Conservation (phyloP, 2,113 vertebrate genomes). For the Xerus inauris region DNA sequence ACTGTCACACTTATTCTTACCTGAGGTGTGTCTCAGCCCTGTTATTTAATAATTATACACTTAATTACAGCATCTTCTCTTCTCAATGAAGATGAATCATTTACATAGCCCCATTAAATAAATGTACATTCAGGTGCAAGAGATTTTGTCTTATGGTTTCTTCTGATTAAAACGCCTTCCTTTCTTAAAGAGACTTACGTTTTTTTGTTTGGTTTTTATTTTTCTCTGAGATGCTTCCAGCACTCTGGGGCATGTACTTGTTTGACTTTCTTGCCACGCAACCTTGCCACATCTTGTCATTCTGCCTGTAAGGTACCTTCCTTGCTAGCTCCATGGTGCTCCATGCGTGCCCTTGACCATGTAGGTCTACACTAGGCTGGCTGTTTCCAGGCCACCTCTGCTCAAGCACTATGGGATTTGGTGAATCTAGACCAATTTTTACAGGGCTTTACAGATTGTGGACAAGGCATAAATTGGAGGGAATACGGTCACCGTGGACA, state of each 20-base stretch:
- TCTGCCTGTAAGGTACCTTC: neutral
- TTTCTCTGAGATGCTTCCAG: neutral
- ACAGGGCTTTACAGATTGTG: neutral
- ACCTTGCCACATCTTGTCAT: neutral
- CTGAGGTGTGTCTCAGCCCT: neutral
- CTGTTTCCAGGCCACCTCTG: neutral
- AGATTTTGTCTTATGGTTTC: neutral
- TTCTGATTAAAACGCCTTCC: neutral
- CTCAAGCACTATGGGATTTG: neutral
- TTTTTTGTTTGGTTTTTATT: neutral
- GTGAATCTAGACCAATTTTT: neutral
- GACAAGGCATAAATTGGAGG: neutral
- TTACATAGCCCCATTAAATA: neutral
- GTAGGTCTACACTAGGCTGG: fast-evolving
- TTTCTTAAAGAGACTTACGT: neutral
- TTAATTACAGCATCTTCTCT: neutral
- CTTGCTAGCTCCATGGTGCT: too few species aligned
- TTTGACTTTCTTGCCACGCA: neutral
- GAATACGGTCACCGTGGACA: neutral
- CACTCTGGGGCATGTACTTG: neutral
- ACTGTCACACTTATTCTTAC: neutral
- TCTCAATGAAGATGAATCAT: neutral
- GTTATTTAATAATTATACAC: neutral
- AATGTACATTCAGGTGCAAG: neutral
- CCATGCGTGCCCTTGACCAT: fast-evolving